phyloP scores from a whole-genome alignment of 2,888 invertebrate species.

The Mythimna impura region DNA sequence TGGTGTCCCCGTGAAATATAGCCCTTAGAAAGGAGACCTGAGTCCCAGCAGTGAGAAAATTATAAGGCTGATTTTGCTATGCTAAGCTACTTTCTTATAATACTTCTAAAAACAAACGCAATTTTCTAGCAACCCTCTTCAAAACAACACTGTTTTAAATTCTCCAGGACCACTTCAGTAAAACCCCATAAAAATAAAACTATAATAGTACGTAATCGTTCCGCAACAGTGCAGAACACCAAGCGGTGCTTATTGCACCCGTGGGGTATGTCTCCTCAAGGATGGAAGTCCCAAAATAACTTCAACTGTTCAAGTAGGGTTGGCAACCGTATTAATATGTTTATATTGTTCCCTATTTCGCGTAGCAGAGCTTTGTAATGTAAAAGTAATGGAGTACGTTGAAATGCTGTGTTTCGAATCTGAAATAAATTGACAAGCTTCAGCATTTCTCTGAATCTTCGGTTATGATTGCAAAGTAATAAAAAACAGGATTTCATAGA shows the following conservation, averaged over 20 bases:
- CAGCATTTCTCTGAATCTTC: too few relatives aligned
- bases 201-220: constrained; percentile 64
- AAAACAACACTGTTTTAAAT: neutral
- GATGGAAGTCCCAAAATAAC: constrained; percentile 1
- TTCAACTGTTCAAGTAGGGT: constrained; percentile 3
- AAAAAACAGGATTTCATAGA: too few relatives aligned
- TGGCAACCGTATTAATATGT: neutral
- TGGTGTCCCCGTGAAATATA: too few relatives aligned
- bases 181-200: constrained; percentile 69
- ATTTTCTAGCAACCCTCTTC: neutral
- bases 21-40: too few relatives aligned
- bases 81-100: neutral
- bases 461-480: too few relatives aligned
- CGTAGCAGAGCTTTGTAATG: too few relatives aligned
- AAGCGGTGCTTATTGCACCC: constrained; percentile 66
- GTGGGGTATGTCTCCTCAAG: constrained; percentile 51
- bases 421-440: too few relatives aligned
- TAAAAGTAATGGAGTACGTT: too few relatives aligned
- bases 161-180: constrained; percentile 42
- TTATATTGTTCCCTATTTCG: too few relatives aligned
- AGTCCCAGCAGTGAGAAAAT: too few relatives aligned
- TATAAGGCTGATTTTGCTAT: too few relatives aligned
- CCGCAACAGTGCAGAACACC: constrained; percentile 46
- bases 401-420: too few relatives aligned
- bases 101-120: neutral